Base-by-base conservation (phyloP, 2,888 invertebrate species). In the Monochamus alternatus region DNA sequence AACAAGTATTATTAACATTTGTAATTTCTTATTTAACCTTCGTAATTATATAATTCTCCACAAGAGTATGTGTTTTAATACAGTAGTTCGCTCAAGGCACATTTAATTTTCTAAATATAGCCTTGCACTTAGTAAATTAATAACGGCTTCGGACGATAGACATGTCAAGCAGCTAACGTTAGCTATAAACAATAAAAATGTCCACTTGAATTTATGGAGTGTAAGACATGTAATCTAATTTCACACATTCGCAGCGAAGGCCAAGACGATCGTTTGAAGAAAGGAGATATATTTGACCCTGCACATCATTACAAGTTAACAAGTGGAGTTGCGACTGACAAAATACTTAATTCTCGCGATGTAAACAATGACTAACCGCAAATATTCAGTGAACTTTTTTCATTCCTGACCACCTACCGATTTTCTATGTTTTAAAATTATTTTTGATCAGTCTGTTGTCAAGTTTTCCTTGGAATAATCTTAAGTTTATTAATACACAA, bases 111-210 rank as follows among this genome's bases (percentile, higher is more conserved):
- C 63, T 64, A 64, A 64, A 64, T 44, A 64, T 64, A 64, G 22
- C 44, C n/a, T 10, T 0, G 14, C 22, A n/a, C 14, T 47, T 9
- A 44, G n/a, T 38, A 62, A 60, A 38, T 12, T 12, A 62, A 62
- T n/a, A 38, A 5, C n/a, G 32, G 32, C 7, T 38, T 38, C 31
- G 12, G 9, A 12, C 12, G 47, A 9, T 32, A 62, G 32, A 9
- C 44, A 22, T n/a, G 44, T 64, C 63, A 22, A 64, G 44, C 38
- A 44, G 8, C 8, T 64, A 64, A 44, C 63, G 14, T 55, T 44
- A n/a, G 32, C 44, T 22, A 43, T 44, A 64, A 64, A 64, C 63
- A 64, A 64, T 64, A 64, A 64, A 64, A 64, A 44, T 22, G 44
- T 44, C 44, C 12, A 64, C 8, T 64, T 9, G 14, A 64, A 64